phyloP scores from a whole-genome alignment of 2,113 vertebrate species.

The Bos javanicus region DNA sequence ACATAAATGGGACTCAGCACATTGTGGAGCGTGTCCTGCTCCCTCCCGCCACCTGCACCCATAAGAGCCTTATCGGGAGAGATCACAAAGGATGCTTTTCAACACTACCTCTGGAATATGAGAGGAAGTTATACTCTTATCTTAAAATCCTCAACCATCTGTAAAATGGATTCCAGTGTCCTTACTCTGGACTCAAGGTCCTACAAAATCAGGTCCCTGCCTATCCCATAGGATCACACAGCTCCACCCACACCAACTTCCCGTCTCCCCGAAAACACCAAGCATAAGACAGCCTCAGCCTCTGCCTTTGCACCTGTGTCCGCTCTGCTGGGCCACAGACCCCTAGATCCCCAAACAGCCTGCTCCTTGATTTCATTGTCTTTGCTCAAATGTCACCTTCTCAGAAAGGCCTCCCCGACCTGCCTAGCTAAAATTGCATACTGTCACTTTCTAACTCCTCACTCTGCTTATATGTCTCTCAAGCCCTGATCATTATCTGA shows the following conservation, averaged over 20 bases:
- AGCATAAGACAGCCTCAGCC: neutral
- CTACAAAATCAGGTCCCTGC: neutral
- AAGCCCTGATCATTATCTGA: neutral
- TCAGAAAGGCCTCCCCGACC: neutral
- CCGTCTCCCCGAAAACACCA: neutral
- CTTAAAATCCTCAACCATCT: neutral
- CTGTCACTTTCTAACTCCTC: neutral
- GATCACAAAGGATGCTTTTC: neutral
- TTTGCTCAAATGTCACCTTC: slow-evolving; percentile 4
- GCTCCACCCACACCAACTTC: neutral
- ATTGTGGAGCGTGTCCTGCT: neutral
- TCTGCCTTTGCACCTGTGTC: neutral
- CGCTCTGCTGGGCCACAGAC: no score
- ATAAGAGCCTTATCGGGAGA: neutral
- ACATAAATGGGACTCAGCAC: neutral
- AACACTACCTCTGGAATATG: neutral
- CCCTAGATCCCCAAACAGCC: neutral
- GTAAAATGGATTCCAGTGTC: neutral
- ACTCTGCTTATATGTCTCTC: neutral
- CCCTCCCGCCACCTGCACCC: neutral
- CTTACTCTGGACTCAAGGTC: neutral
- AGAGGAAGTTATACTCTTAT: neutral
- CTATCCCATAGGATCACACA: neutral
- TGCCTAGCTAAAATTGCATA: neutral
- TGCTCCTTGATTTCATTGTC: neutral